Evolutionary conservation across 1,140 invertebrate species (phyloP).

Genomic region (Drosophila takahashii): DNA sequence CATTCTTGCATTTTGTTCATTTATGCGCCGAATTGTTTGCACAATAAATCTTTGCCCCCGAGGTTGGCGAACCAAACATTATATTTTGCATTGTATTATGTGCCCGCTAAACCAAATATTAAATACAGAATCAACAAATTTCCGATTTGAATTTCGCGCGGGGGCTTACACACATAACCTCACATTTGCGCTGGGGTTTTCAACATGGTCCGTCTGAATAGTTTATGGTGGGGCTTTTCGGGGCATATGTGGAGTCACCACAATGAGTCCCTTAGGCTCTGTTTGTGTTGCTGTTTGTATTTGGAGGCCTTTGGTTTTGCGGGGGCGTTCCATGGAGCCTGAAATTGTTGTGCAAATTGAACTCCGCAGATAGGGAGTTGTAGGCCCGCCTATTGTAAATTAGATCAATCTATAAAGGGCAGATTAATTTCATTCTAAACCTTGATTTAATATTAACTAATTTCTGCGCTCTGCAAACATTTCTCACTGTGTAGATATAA

Average conservation of each 20-base stretch:
- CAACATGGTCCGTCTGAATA: conserved; percentile 5
- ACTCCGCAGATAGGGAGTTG: conserved; percentile 26
- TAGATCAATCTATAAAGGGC: no score
- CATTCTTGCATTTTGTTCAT: conserved; percentile 25
- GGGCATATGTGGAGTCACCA: conserved; percentile 6
- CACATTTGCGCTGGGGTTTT: conserved; percentile 15
- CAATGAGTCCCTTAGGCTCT: conserved; percentile 38
- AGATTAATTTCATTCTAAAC: no score
- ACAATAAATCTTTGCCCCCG: conserved; percentile 24
- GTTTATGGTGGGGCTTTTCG: not conserved
- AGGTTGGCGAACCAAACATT: conserved; percentile 24
- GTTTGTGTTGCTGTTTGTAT: conserved; percentile 10
- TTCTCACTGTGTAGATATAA: not conserved
- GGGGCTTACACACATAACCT: conserved; percentile 15
- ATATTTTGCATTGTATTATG: conserved; percentile 30
- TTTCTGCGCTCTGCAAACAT: not conserved
- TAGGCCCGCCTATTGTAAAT: conserved; percentile 5
- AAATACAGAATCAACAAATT: conserved; percentile 51
- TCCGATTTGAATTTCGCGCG: conserved; percentile 26
- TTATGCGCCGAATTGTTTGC: conserved; percentile 24
- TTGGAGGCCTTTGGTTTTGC: conserved; percentile 34
- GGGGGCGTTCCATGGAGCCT: conserved; percentile 41
- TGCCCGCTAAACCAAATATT: conserved; percentile 41
- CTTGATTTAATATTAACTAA: no score
- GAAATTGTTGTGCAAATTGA: conserved; percentile 37